Conservation (phyloP, 2,797 vertebrate species). For the Pelochelys cantorii region DNA sequence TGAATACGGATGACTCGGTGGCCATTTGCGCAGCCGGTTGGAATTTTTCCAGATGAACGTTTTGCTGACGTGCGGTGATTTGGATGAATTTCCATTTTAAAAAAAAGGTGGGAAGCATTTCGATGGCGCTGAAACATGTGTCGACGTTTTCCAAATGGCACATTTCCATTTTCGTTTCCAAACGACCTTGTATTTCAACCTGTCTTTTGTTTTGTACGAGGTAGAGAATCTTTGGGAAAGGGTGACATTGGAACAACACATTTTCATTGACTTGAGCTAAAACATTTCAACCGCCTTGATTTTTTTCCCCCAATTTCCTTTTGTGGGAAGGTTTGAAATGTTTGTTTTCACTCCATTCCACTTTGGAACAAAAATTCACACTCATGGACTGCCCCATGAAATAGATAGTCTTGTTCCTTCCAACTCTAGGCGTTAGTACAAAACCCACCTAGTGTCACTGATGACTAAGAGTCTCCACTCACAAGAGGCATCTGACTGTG, state of each 20-base stretch:
- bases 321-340: not conserved
- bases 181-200: constrained; percentile 7
- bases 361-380: not conserved
- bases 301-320: too few relatives aligned
- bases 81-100: not conserved
- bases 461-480: not conserved
- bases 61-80: constrained; percentile 3
- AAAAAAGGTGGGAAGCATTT: not conserved
- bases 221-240: constrained; percentile 27
- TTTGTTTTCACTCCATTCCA: not conserved
- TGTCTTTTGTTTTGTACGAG: not conserved
- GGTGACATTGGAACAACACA: constrained; percentile 25
- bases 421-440: not conserved
- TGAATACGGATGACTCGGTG: not conserved
- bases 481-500: fast-evolving
- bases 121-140: constrained; percentile 44
- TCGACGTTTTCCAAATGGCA: constrained; percentile 36
- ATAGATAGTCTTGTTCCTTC: not conserved
- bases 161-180: constrained; percentile 44
- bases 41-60: not conserved
- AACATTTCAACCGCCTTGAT: not conserved
- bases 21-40: not conserved
- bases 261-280: not conserved
- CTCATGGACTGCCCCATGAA: not conserved
- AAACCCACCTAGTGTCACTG: not conserved